Percentiles rank a stretch among this genome's conserved stretches.
These are phyloP conservation scores for Ramphastos sulfuratus DNA, from an alignment of 2,113 vertebrate species.

Conservation along the genomic window DNA sequence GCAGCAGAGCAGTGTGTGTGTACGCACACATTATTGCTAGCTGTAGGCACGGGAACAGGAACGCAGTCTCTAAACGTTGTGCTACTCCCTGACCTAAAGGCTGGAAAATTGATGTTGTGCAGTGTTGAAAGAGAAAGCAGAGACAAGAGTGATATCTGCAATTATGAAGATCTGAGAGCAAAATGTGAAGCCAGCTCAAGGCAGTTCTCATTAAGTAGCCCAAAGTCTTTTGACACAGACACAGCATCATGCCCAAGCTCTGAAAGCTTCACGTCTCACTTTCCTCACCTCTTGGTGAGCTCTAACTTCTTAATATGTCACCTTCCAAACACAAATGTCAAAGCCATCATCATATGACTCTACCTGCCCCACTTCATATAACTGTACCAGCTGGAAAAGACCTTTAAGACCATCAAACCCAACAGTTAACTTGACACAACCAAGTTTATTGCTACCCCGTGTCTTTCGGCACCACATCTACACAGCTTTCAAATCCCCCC, in stretches of 20 bases:
- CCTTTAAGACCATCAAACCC: too few species aligned
- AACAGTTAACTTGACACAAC: too few species aligned
- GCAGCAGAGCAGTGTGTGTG: rapidly evolving
- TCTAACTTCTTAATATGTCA: not conserved
- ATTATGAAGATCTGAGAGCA: not conserved
- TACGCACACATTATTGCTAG: not conserved
- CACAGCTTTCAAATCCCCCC: too few species aligned
- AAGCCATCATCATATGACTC: not conserved
- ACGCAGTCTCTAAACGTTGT: not conserved
- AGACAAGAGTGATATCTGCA: not conserved
- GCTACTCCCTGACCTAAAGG: not conserved
- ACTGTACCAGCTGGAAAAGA: too few species aligned
- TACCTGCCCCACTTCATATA: not conserved
- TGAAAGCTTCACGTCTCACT: not conserved
- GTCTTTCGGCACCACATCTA: too few species aligned
- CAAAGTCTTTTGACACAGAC: not conserved
- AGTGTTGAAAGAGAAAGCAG: not conserved
- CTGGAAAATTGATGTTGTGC: not conserved
- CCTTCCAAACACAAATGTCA: not conserved
- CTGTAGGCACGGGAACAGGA: not conserved
- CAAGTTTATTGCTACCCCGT: too few species aligned
- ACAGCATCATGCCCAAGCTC: not conserved
- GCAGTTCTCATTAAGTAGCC: not conserved
- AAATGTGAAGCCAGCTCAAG: not conserved
- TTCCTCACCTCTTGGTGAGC: not conserved